A percentile compares a stretch with the other conserved stretches of the same genome.
phyloP scores from a whole-genome alignment of 2,888 invertebrate genomes.

The Megastigmus dorsalis region DNA sequence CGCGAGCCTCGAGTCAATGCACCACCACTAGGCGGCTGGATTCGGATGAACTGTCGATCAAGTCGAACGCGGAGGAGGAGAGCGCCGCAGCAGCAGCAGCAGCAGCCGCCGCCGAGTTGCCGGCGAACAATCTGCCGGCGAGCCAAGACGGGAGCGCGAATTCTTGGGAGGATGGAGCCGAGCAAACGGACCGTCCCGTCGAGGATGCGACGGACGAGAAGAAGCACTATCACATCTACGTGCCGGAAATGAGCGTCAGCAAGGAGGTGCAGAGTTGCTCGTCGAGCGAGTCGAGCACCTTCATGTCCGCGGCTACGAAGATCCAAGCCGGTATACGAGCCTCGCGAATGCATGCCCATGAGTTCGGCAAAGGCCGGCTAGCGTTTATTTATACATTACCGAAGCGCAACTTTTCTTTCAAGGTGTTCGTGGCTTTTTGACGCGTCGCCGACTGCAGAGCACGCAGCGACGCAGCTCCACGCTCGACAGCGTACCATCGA shows the following conservation, averaged over 20 bases:
- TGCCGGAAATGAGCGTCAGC: slow-evolving; percentile 51
- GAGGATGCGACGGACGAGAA: slow-evolving; percentile 45
- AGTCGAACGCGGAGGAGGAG: slow-evolving; percentile 34
- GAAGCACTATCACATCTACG: slow-evolving; percentile 58
- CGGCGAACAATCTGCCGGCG: not conserved
- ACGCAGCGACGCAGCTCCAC: slow-evolving; percentile 59
- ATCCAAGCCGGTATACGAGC: slow-evolving; percentile 69
- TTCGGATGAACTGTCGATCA: slow-evolving; percentile 25
- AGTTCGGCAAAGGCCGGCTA: no score
- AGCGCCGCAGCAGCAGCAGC: not conserved
- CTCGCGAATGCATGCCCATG: no score
- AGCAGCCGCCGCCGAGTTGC: slow-evolving; percentile 20
- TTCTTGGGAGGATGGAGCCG: not conserved
- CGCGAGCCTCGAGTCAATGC: slow-evolving; percentile 36
- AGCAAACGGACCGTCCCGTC: not conserved
- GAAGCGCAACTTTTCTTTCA: no score
- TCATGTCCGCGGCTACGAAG: slow-evolving; percentile 63
- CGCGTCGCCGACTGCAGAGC: slow-evolving; percentile 61
- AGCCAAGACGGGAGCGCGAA: not conserved
- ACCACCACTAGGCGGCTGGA: not conserved
- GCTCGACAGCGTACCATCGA: slow-evolving; percentile 61
- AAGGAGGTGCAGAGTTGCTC: slow-evolving; percentile 19
- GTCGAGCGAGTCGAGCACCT: slow-evolving; percentile 57
- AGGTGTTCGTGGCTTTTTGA: slow-evolving; percentile 67
- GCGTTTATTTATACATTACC: no score